phyloP scores from a whole-genome alignment of 2,113 vertebrate species.

The Phalacrocorax aristotelis region DNA sequence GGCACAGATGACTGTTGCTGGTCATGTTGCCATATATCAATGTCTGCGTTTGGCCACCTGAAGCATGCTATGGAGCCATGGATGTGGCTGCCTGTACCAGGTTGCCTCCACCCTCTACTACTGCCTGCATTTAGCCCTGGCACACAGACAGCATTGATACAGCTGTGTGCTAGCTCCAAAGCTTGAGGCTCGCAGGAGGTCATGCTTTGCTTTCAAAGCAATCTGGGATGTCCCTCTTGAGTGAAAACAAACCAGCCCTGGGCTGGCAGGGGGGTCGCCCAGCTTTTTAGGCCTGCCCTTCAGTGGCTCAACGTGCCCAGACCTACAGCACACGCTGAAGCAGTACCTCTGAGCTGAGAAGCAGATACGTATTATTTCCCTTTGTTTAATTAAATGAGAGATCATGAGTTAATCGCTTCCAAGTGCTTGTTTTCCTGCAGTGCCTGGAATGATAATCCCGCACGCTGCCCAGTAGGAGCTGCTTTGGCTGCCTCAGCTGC shows the following conservation, averaged over 20 bases:
- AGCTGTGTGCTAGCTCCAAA: background rate
- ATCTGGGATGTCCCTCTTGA: background rate
- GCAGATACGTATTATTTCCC: constrained; percentile 58
- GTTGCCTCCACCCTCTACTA: background rate
- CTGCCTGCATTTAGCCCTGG: background rate
- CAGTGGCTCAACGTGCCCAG: background rate
- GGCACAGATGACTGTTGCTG: background rate
- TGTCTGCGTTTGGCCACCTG: background rate
- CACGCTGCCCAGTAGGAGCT: constrained; percentile 43
- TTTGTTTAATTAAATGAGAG: constrained; percentile 66
- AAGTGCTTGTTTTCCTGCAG: constrained; percentile 61
- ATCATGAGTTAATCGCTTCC: constrained; percentile 65
- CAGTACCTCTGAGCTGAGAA: background rate
- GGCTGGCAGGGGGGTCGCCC: background rate
- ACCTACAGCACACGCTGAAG: background rate
- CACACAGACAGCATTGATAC: background rate
- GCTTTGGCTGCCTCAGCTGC: constrained; percentile 26
- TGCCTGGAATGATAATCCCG: constrained; percentile 62
- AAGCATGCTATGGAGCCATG: background rate
- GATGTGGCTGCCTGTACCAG: background rate
- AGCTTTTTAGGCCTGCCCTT: background rate
- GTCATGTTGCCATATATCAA: background rate
- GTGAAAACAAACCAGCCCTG: background rate
- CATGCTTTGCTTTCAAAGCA: background rate
- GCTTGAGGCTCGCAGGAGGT: fast-evolving